phyloP scores from a whole-genome alignment of 2,113 vertebrate genomes.

The Hystrix brachyura region DNA sequence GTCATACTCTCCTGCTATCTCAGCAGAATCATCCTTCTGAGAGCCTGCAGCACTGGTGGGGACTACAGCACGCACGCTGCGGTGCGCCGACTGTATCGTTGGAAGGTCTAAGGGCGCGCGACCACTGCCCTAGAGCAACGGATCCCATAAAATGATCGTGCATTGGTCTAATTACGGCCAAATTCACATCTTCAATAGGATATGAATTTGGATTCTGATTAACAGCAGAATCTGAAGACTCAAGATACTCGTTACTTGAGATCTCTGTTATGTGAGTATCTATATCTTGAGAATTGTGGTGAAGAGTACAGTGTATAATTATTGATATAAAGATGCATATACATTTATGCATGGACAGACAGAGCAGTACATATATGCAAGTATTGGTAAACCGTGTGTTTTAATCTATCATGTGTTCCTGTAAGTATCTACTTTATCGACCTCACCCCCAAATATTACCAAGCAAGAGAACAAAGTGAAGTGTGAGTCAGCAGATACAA shows the following conservation, averaged over 20 bases:
- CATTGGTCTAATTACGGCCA: not conserved
- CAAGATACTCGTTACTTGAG: slow-evolving; percentile 6
- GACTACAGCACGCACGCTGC: fast-evolving
- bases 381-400: not conserved
- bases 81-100: not conserved
- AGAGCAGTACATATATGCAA: not conserved
- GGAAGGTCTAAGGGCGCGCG: not conserved
- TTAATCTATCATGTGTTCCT: not conserved
- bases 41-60: not conserved
- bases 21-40: slow-evolving; percentile 19
- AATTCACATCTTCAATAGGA: not conserved
- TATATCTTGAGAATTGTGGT: not conserved
- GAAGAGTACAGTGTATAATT: not conserved
- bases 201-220: not conserved
- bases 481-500: not conserved
- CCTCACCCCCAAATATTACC: not conserved
- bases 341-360: not conserved
- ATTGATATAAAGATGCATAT: not conserved
- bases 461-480: not conserved
- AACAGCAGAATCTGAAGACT: slow-evolving; percentile 23
- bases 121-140: not conserved
- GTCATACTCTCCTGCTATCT: not conserved
- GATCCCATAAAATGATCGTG: not conserved
- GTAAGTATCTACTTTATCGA: not conserved
- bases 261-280: not conserved